Evolutionary conservation across 2,797 vertebrate genomes (phyloP).

Genomic region (Pelochelys cantorii): DNA sequence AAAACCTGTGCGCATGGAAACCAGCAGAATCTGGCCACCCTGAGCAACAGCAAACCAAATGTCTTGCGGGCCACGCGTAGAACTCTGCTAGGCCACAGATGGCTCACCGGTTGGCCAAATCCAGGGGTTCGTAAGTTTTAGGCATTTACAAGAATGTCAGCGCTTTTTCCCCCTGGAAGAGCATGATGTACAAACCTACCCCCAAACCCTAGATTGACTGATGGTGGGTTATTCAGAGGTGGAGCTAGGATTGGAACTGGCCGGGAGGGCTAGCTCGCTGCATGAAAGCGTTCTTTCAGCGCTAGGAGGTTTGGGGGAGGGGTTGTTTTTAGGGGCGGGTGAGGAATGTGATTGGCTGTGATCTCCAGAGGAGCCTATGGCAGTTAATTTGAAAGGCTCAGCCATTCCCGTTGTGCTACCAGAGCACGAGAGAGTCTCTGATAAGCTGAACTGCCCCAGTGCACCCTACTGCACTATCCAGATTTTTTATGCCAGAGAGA

Average conservation of each 20-base stretch:
- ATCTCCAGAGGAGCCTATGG: conserved; percentile 47
- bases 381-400: conserved; percentile 58
- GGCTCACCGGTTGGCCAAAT: not conserved
- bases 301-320: conserved; percentile 8
- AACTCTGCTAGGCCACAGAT: no score
- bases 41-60: no score
- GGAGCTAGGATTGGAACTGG: conserved; percentile 63
- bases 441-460: conserved; percentile 20
- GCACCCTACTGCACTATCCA: conserved; percentile 23
- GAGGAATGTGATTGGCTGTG: conserved; percentile 16
- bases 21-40: no score
- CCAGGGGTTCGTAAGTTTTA: conserved; percentile 28
- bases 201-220: conserved; percentile 38
- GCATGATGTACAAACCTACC: conserved; percentile 22
- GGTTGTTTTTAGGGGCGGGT: conserved; percentile 34
- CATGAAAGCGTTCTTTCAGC: conserved; percentile 31
- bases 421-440: conserved; percentile 48
- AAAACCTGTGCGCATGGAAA: no score
- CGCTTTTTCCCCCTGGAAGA: conserved; percentile 56
- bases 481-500: conserved; percentile 68
- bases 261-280: conserved; percentile 31
- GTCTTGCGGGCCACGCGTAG: no score
- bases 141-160: conserved; percentile 21
- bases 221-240: conserved; percentile 33
- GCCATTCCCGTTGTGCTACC: conserved; percentile 45